Evolutionary conservation across 2,888 invertebrate species (phyloP), one percentile per base, ranked within the genome.

Genomic region (Idaea dimidiata): DNA sequence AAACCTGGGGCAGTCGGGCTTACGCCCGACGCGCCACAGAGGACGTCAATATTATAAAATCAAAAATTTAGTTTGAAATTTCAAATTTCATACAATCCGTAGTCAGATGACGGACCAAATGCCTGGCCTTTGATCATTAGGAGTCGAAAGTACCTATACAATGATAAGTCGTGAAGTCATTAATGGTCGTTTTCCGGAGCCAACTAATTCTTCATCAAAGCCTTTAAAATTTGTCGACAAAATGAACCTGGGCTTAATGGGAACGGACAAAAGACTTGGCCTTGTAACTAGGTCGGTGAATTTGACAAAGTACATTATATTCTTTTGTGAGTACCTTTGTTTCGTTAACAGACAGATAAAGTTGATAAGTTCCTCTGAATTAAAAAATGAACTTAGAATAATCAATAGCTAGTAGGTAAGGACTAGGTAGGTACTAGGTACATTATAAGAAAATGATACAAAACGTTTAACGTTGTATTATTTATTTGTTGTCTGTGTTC

Each of bases 401-500:
- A n/a, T n/a, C n/a, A n/a, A n/a, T n/a, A n/a, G n/a, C n/a, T n/a
- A 14, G 14, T 43, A 43, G 10, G 14, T 14, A 43, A 43, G 2
- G 43, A 14, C 2, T 14, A n/a, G n/a, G n/a, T n/a, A n/a, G n/a
- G n/a, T n/a, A n/a, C 14, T 43, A 8, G 10, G 43, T 14, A 43
- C 14, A 43, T 43, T 14, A 43, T 43, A 43, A 10, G 8, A 5
- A 73, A 87, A 84, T 83, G 77, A 84, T 83, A 89, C 83, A 72
- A 71, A 74, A 69, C 59, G 55, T 68, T 58, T 86, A 91, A 91
- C 91, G 91, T 91, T 87, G 89, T 91, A 91, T 91, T 91, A 91
- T 91, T 91, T 91, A 91, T 91, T 91, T 87, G 24, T 86, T 79
- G 84, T 88, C 81, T 84, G 88, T 89, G 90, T 87, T 86, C 77